phyloP scores from a whole-genome alignment of 2,888 invertebrate species.

The Drymonia ruficornis region DNA sequence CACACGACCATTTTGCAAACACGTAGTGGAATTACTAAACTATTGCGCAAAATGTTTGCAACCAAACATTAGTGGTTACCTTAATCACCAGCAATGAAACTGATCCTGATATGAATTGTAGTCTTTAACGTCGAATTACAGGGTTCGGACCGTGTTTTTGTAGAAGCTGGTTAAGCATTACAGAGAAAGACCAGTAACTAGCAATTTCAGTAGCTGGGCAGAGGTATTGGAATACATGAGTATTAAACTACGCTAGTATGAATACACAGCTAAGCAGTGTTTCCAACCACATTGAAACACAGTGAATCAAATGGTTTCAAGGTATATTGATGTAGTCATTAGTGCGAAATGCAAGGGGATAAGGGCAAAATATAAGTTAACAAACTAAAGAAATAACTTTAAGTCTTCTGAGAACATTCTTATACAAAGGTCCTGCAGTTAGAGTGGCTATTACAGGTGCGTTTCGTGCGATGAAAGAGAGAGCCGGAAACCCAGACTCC shows the following conservation, averaged over 20 bases:
- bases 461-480: too few relatives aligned
- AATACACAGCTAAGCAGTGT: neutral
- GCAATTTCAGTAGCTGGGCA: constrained; percentile 7
- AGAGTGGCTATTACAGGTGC: too few relatives aligned
- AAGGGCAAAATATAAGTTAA: too few relatives aligned
- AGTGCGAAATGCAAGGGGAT: too few relatives aligned
- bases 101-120: constrained; percentile 47
- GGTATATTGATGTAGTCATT: neutral
- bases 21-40: constrained; percentile 47
- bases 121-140: constrained; percentile 37
- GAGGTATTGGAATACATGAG: constrained; percentile 7
- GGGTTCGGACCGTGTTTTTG: constrained; percentile 23
- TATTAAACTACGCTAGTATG: constrained; percentile 9
- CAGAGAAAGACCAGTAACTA: constrained; percentile 8
- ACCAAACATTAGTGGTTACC: constrained; percentile 57
- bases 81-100: constrained; percentile 62
- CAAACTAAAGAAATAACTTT: too few relatives aligned
- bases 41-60: constrained; percentile 45
- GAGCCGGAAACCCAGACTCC: too few relatives aligned
- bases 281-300: neutral
- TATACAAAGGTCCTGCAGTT: too few relatives aligned
- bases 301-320: neutral
- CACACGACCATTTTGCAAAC: constrained; percentile 37
- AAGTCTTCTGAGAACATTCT: too few relatives aligned
- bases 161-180: constrained; percentile 22